Evolutionary conservation across 2,113 vertebrate genomes (phyloP).

Genomic region (Capreolus pygargus): DNA sequence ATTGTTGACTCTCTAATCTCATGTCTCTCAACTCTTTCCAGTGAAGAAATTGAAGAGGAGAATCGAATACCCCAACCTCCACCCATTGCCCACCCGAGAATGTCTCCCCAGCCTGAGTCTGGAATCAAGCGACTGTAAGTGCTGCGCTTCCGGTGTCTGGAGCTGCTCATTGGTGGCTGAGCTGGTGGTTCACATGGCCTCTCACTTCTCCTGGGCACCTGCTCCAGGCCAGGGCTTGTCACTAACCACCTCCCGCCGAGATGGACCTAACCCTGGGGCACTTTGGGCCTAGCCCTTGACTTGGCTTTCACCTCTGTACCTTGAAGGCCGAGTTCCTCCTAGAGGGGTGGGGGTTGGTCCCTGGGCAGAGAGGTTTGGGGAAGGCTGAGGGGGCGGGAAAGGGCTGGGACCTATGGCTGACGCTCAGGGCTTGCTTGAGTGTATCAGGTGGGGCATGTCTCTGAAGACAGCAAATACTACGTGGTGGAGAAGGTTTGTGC

Average conservation of each 20-base stretch:
- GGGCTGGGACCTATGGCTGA: neutral
- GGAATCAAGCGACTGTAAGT: conserved; percentile 95
- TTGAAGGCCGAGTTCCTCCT: neutral
- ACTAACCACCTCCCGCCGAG: neutral
- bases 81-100: conserved; percentile 79
- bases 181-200: neutral
- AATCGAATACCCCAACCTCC: conserved; percentile 77
- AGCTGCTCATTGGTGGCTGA: neutral
- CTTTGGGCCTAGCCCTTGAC: neutral
- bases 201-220: neutral
- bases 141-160: accelerated
- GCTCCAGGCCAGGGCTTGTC: neutral
- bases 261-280: neutral
- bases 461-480: neutral
- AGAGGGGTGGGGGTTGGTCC: neutral
- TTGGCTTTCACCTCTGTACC: neutral
- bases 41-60: conserved; percentile 94
- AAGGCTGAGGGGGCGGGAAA: accelerated
- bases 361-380: neutral
- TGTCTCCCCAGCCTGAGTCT: conserved; percentile 87
- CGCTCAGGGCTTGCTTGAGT: neutral
- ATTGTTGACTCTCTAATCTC: neutral
- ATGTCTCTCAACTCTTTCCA: conserved; percentile 65
- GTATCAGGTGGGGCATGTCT: neutral
- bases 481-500: accelerated